These are phyloP conservation scores for Epizoanthus illoricatus DNA, from an alignment of 92 coral and sea anemone species.

Conservation along the genomic window DNA sequence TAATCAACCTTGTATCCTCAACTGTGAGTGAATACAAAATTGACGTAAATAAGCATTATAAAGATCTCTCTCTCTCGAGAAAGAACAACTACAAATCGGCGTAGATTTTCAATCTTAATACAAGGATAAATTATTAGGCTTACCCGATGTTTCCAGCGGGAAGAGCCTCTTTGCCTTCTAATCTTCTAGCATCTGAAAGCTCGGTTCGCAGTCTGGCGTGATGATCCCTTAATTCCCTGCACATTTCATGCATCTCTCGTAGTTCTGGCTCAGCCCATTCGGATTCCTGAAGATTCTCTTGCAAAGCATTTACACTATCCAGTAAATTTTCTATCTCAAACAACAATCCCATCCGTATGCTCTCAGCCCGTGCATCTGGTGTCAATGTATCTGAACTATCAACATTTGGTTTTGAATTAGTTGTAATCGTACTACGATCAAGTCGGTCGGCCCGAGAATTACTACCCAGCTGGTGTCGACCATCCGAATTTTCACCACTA, in stretches of 20 bases:
- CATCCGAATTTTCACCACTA: slow-evolving; percentile 23
- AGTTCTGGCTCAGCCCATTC: slow-evolving; percentile 68
- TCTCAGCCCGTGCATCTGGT: slow-evolving; percentile 68
- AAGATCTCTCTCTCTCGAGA: not conserved
- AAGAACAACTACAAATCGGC: slow-evolving; percentile 13
- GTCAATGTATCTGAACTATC: slow-evolving; percentile 43
- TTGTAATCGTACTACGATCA: slow-evolving; percentile 34
- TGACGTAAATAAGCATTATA: not conserved
- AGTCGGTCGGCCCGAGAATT: not conserved
- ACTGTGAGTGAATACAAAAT: slow-evolving; percentile 27
- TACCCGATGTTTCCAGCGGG: slow-evolving; percentile 61
- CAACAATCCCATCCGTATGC: slow-evolving; percentile 69
- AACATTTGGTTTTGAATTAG: slow-evolving; percentile 32
- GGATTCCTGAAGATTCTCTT: slow-evolving; percentile 69
- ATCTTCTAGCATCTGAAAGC: slow-evolving; percentile 56
- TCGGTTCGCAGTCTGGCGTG: slow-evolving; percentile 73
- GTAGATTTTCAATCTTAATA: slow-evolving; percentile 30
- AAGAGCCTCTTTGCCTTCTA: slow-evolving; percentile 61
- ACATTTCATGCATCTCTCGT: slow-evolving; percentile 76
- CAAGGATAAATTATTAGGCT: slow-evolving; percentile 33
- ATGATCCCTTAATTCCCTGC: slow-evolving; percentile 70
- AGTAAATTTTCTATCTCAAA: slow-evolving; percentile 78
- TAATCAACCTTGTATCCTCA: slow-evolving; percentile 34
- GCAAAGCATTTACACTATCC: slow-evolving; percentile 80
- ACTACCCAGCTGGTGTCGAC: slow-evolving; percentile 10